Evolutionary conservation across 2,888 invertebrate species (phyloP), one percentile per base, ranked within the genome.

Genomic region (Timema cristinae): DNA sequence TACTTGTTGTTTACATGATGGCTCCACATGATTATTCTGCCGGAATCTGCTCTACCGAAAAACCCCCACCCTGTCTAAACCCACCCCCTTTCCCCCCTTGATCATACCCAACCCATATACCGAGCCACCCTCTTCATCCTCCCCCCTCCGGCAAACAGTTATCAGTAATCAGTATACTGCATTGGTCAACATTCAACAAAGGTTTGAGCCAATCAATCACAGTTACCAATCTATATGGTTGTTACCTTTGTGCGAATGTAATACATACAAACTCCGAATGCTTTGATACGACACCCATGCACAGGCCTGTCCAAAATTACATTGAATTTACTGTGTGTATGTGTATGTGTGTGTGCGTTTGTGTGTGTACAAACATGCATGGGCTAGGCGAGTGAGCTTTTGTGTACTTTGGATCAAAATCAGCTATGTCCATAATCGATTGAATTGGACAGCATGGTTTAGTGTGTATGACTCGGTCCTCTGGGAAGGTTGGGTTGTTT

Each of bases 101-200:
- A 11, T 54, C n/a, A 11, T 54, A 54, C 54, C 11, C 54, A 13
- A 52, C 54, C 54, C n/a, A 32, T 32, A 32, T 32, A 32, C 32
- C 32, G 32, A 32, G 32, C 32, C 32, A 32, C 32, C 32, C 32
- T 32, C 32, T 32, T 32, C 32, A 15, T n/a, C 54, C 32, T 10
- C 61, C 67, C 51, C 67, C 67, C 67, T 67, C 71, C 56, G 47
- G 67, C 71, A 71, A 71, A 71, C 71, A 71, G 71, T 71, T 71
- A 71, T 71, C 71, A 71, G 71, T 71, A 71, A 71, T 71, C 71
- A 71, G 71, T 71, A 71, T 71, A 71, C 71, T 59, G 71, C 71
- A 67, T 50, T 71, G 71, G 71, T 71, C 71, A 71, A 71, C 71
- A 71, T 67, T 71, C 71, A 56, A 71, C 71, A 71, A 71, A 71